Evolutionary conservation across 2,113 vertebrate species (phyloP), one percentile per base, ranked within the genome.

Genomic region (Callionymus lyra): DNA sequence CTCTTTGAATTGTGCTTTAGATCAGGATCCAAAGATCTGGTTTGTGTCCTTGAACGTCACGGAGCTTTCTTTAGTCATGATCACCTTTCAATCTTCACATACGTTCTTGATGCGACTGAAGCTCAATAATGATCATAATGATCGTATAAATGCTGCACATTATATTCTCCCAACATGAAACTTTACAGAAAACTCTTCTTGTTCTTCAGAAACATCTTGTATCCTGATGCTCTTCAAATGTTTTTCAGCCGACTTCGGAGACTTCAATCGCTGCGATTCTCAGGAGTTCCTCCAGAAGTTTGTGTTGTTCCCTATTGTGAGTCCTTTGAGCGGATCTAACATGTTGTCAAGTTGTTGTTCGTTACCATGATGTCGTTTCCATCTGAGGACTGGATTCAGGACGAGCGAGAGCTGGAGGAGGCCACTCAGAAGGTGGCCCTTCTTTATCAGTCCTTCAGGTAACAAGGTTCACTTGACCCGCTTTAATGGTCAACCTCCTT

Each of bases 281-380:
- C 92, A 97, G 70, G 95, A 98, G 47, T 98, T 98, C 72, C 89
- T 96, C 13, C 90, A 97, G 82, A 93, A 94, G 79, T 95, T 92
- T 80, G 91, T 88, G 63, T 87, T 98, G 44, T 90, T 99, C 69
- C 95, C 95, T 48, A 92, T 97, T 80, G 95, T 99, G 87, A 92
- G 93, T 44, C 3, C 61, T 46, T 31, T 6, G 2, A 47, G 39
- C 17, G 31, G 6, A 3, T 6, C 18, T 1, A 10, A 39, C 13
- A 2, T 2, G 15, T 10, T 34, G 6, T 37, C 44, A 19, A 3
- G 15, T 19, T 6, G 13, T 38, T 31, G 11, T 17, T 11, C 16
- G 31, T 3, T 16, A 16, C 44, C 9, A 38, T 35, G 3, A 17
- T n/a, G 3, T 27, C 16, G 36, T 39, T 31, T 68, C 16, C 21